These are phyloP conservation scores for Hemithea aestivaria DNA, from an alignment of 2,888 invertebrate genomes.

Conservation along the genomic window DNA sequence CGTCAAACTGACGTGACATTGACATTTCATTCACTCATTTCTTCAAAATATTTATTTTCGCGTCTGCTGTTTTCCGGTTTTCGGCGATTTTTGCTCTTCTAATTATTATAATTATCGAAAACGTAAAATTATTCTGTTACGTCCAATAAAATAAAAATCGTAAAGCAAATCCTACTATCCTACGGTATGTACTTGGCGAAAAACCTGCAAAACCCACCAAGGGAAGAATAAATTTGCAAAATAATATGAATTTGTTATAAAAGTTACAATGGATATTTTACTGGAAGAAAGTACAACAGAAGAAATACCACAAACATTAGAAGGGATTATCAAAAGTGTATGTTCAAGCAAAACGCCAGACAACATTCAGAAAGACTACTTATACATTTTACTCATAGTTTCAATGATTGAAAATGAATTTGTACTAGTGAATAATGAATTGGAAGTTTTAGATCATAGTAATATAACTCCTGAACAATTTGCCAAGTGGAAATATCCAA, in stretches of 20 bases:
- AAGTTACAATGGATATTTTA: conserved; percentile 36
- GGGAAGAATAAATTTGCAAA: no score
- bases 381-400: conserved; percentile 54
- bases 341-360: conserved; percentile 40
- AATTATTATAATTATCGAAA: no score
- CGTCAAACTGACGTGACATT: no score
- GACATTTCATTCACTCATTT: no score
- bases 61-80: no score
- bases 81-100: no score
- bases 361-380: conserved; percentile 54
- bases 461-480: conserved; percentile 38
- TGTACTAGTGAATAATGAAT: conserved; percentile 37
- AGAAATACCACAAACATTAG: conserved; percentile 43
- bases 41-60: no score
- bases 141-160: no score
- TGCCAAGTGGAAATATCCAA: conserved; percentile 42
- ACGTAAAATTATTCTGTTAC: background rate
- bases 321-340: conserved; percentile 44
- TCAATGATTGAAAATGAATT: conserved; percentile 66
- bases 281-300: conserved; percentile 61
- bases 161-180: no score
- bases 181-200: no score
- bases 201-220: no score
- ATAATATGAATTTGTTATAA: no score
- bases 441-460: conserved; percentile 30